Evolutionary conservation across 2,888 invertebrate species (phyloP), one percentile per base, ranked within the genome.

Genomic region (Platycheirus albimanus): DNA sequence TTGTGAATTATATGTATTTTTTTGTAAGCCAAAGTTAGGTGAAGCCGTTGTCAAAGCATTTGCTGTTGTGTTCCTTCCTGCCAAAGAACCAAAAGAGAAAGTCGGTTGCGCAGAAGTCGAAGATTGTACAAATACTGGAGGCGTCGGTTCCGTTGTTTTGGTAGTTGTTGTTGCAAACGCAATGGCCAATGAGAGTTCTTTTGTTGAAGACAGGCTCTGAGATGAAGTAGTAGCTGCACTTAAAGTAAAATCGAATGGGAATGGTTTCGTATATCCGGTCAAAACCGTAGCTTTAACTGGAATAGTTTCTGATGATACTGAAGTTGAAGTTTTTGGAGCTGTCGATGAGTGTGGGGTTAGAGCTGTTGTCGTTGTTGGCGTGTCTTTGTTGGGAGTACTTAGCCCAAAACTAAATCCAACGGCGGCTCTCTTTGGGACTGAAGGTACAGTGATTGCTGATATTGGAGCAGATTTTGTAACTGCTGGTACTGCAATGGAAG

Each of bases 11-110:
- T 52, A 61, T 19, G 71, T 36, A 17, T 17, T 52, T 3, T 20
- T 70, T 7, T 15, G 36, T 28, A 49, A 43, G 0, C 77, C 85
- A 63, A 85, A 83, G 20, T 64, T 83, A 38, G 79, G 69, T 3
- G 36, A 66, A 0, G 43, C 41, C 19, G 33, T 64, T 3, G 70
- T 63, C n/a, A 61, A 28, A 0, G 79, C 1, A 36, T 24, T 49
- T 13, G 51, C 28, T n/a, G 30, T 61, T 17, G 38, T 30, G 13
- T 45, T 84, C 20, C 49, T 10, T 63, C 66, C 52, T 7, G 64
- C 76, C 10, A 64, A 24, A 0, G 72, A 69, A 11, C 75, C 75
- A 64, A 77, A 81, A 1, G 72, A 24, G 7, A 77, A 77, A 19
- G 38, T 13, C 2, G 77, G 66, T 17, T 71, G 54, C 8, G 33